phyloP scores from a whole-genome alignment of 2,797 vertebrate genomes.

The Sparus aurata region DNA sequence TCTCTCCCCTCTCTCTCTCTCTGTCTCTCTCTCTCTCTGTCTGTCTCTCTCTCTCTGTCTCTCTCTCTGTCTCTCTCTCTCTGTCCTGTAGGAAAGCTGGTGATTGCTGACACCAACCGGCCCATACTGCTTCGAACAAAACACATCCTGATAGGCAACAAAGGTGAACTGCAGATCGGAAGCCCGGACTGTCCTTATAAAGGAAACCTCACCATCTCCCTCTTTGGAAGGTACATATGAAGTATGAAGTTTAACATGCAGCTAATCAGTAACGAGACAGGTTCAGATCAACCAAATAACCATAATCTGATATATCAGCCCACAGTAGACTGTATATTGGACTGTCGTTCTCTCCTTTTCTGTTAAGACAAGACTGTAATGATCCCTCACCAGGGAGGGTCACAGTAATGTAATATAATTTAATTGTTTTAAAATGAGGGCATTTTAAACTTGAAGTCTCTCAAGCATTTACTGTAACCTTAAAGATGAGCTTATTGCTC shows the following conservation, averaged over 20 bases:
- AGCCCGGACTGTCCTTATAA: constrained; percentile 92
- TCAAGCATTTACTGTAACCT: not conserved
- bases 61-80: constrained; percentile 8
- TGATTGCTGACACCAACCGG: constrained; percentile 89
- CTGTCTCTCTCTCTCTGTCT: not conserved
- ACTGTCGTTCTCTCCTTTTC: not conserved
- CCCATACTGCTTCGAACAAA: constrained; percentile 90
- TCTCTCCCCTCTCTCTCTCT: too few species aligned
- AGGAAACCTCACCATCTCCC: constrained; percentile 89
- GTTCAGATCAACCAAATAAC: not conserved
- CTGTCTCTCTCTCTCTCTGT: not conserved
- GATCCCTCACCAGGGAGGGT: too few species aligned
- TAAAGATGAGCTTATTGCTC: not conserved
- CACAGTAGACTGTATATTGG: not conserved
- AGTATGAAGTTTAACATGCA: not conserved
- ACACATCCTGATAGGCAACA: constrained; percentile 91
- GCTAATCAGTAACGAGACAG: not conserved
- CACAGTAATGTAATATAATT: not conserved
- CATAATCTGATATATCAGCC: not conserved
- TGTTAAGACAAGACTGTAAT: not conserved
- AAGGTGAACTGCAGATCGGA: constrained; percentile 92
- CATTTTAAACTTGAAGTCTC: not conserved
- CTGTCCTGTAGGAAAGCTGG: constrained; percentile 89
- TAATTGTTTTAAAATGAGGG: not conserved
- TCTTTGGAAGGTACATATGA: constrained; percentile 93